A percentile compares a stretch with the other conserved stretches of the same genome.
These are phyloP conservation scores for Lithodes maja DNA, from an alignment of 2,888 invertebrate species.

Conservation along the genomic window DNA sequence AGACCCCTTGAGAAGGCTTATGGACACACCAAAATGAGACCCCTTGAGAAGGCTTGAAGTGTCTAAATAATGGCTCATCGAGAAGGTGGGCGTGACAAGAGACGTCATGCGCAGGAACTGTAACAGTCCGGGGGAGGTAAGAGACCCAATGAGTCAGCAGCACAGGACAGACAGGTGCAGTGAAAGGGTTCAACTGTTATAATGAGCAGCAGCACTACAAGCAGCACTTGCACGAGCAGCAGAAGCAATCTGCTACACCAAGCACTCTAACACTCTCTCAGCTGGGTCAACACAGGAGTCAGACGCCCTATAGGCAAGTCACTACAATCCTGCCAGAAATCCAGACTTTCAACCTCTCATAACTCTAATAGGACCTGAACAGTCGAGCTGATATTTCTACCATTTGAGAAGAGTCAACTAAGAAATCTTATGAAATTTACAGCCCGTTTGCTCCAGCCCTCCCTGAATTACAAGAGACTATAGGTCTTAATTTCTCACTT, in stretches of 20 bases:
- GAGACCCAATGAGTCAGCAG: conserved; percentile 52
- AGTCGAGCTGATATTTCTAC: too few species aligned
- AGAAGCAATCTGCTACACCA: conserved; percentile 58
- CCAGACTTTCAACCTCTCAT: too few species aligned
- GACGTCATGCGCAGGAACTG: conserved; percentile 55
- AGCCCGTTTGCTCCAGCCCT: too few species aligned
- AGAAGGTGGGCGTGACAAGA: conserved; percentile 63
- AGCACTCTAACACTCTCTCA: conserved; percentile 60
- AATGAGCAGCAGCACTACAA: conserved; percentile 64
- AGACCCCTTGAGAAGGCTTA: conserved; percentile 34
- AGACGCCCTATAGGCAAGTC: conserved; percentile 39
- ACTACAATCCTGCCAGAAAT: too few species aligned
- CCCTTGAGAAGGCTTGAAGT: conserved; percentile 38
- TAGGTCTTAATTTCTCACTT: too few species aligned
- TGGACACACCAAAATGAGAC: conserved; percentile 41
- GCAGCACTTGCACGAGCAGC: conserved; percentile 61
- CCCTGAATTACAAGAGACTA: too few species aligned
- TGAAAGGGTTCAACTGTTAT: conserved; percentile 49
- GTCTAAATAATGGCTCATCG: conserved; percentile 58
- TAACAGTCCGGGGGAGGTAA: conserved; percentile 28
- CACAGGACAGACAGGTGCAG: conserved; percentile 49
- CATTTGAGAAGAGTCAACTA: too few species aligned
- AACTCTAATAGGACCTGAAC: too few species aligned
- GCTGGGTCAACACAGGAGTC: conserved; percentile 63
- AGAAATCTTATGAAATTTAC: too few species aligned